phyloP scores from a whole-genome alignment of 2,113 vertebrate species.

The Psittacus erithacus region DNA sequence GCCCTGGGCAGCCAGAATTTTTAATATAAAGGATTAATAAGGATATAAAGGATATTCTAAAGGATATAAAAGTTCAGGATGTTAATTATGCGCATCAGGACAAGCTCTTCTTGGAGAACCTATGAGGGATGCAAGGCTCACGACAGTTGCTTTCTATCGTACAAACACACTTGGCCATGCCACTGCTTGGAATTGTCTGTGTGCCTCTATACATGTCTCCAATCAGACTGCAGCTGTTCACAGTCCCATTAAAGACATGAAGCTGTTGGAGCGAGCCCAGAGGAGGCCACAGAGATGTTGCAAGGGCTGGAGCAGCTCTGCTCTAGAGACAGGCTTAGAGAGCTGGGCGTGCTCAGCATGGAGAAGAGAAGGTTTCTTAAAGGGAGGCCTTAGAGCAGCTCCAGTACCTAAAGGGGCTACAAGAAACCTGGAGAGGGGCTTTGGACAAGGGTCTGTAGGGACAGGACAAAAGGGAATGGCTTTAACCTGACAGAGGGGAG shows the following conservation, averaged over 20 bases:
- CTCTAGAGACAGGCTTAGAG: not conserved
- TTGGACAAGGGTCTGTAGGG: no score
- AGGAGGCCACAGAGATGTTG: not conserved
- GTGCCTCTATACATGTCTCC: accelerated
- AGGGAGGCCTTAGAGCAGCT: not conserved
- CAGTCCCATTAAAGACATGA: not conserved
- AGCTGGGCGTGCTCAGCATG: not conserved
- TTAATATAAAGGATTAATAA: not conserved
- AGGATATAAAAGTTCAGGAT: not conserved
- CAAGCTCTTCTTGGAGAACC: not conserved
- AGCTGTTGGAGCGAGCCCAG: not conserved
- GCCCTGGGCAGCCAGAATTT: not conserved
- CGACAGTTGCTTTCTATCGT: not conserved
- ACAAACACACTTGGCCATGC: no score
- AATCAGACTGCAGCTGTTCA: not conserved
- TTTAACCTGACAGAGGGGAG: no score
- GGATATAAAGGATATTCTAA: not conserved
- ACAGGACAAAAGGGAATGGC: no score
- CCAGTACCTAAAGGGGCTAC: no score
- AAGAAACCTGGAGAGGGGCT: no score
- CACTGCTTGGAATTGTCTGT: accelerated
- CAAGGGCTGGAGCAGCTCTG: not conserved
- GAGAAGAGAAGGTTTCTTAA: no score
- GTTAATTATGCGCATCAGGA: not conserved
- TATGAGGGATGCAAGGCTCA: not conserved